Evolutionary conservation across 2,888 invertebrate genomes (phyloP).

Genomic region (Falcaria lacertinaria): DNA sequence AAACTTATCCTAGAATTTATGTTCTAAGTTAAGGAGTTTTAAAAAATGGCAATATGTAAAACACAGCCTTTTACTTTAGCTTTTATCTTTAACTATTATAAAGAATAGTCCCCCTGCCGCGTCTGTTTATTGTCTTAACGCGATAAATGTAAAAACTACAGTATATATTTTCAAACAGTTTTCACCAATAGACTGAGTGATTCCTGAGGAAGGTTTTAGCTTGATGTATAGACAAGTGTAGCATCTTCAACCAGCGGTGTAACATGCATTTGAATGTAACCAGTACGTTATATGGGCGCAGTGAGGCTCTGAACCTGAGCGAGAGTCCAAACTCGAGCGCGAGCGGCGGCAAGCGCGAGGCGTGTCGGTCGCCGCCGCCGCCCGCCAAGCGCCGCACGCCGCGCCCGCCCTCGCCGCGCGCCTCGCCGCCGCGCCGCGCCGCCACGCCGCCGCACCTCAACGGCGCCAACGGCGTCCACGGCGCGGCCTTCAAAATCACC

Average conservation of each 20-base stretch:
- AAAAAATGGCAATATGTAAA: too few relatives aligned
- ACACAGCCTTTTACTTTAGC: too few relatives aligned
- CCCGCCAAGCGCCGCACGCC: constrained; percentile 79
- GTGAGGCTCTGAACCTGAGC: constrained; percentile 92
- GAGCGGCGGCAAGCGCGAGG: constrained; percentile 65
- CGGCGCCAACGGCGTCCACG: constrained; percentile 59
- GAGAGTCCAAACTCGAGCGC: constrained; percentile 77
- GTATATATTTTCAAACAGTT: too few relatives aligned
- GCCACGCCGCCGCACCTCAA: constrained; percentile 25
- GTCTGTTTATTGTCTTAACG: too few relatives aligned
- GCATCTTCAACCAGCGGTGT: background rate
- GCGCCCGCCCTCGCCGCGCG: constrained; percentile 32
- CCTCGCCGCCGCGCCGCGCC: constrained; percentile 29
- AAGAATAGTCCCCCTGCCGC: too few relatives aligned
- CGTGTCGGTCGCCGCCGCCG: constrained; percentile 79
- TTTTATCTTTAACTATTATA: too few relatives aligned
- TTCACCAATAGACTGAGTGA: too few relatives aligned
- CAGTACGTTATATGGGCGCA: constrained; percentile 30
- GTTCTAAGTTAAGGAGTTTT: too few relatives aligned
- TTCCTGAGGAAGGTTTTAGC: too few relatives aligned
- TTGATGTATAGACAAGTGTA: background rate
- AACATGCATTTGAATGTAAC: background rate
- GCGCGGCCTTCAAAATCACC: constrained; percentile 92
- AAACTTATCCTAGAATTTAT: too few relatives aligned
- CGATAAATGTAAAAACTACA: too few relatives aligned